Conservation (phyloP, 1,140 invertebrate genomes). For the Diorhabda carinulata region DNA sequence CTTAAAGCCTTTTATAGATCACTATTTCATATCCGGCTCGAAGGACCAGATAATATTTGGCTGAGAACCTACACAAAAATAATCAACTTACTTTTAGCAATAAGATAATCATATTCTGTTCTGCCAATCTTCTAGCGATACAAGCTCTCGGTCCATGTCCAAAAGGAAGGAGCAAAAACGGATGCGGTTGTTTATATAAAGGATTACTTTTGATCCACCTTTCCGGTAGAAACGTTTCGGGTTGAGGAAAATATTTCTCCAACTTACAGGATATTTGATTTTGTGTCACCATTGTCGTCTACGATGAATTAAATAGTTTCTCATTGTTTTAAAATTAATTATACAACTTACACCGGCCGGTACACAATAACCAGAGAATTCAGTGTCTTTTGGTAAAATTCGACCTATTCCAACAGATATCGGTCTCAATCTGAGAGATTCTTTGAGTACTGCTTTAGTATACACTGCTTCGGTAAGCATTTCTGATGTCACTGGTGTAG, state of each 20-base stretch:
- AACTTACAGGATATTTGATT: slow-evolving; percentile 76
- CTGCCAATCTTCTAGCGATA: slow-evolving; percentile 81
- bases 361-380: slow-evolving; percentile 77
- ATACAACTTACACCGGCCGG: slow-evolving; percentile 71
- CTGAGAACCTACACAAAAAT: too few species aligned
- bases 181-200: slow-evolving; percentile 58
- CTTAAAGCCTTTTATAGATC: too few species aligned
- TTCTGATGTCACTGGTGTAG: slow-evolving; percentile 55
- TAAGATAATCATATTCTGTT: slow-evolving; percentile 81
- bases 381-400: slow-evolving; percentile 67
- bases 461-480: slow-evolving; percentile 64
- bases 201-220: slow-evolving; percentile 62
- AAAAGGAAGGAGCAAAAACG: slow-evolving; percentile 80
- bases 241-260: slow-evolving; percentile 65
- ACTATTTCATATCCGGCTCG: too few species aligned
- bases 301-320: slow-evolving; percentile 38
- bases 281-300: slow-evolving; percentile 85
- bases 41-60: too few species aligned
- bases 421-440: slow-evolving; percentile 78
- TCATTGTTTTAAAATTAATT: background rate
- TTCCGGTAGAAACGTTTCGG: slow-evolving; percentile 70
- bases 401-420: slow-evolving; percentile 78
- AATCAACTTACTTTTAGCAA: slow-evolving; percentile 55
- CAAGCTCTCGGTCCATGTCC: slow-evolving; percentile 85
- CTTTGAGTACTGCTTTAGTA: slow-evolving; percentile 76